Evolutionary conservation across 2,888 invertebrate genomes (phyloP).

Genomic region (Diplolepis rosae): DNA sequence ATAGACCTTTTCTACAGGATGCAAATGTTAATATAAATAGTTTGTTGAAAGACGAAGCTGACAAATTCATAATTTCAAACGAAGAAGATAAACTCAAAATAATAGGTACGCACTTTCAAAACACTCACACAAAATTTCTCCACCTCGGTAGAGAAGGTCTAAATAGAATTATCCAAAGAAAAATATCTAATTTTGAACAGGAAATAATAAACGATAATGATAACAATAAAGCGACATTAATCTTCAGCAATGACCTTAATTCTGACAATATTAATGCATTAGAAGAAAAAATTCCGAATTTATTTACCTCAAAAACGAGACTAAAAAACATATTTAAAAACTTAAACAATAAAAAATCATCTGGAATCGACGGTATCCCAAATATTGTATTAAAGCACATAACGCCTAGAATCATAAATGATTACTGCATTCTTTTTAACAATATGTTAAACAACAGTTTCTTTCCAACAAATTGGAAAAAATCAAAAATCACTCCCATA

Average conservation of each 20-base stretch:
- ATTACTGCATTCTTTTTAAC: too few relatives aligned
- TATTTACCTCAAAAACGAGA: neutral
- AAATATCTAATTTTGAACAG: neutral
- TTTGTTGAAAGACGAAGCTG: neutral
- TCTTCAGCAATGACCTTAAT: neutral
- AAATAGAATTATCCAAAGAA: neutral
- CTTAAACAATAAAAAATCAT: too few relatives aligned
- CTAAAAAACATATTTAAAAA: neutral
- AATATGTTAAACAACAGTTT: neutral
- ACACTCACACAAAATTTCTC: neutral
- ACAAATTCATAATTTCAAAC: neutral
- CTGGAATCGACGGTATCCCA: too few relatives aligned
- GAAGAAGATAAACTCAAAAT: slow-evolving; percentile 3
- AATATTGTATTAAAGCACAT: neutral
- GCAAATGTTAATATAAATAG: neutral
- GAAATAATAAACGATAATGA: neutral
- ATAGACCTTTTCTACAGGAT: neutral
- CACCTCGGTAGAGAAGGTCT: neutral
- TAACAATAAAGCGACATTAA: neutral
- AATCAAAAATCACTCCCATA: neutral
- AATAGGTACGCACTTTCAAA: neutral
- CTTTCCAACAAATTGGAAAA: neutral
- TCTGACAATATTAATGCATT: neutral
- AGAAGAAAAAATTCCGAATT: neutral
- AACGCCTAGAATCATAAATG: neutral